A percentile compares a stretch with the other conserved stretches of the same genome.
These are phyloP conservation scores for Diplogasteroides magnus DNA, from an alignment of 1,140 invertebrate genomes.

Conservation along the genomic window DNA sequence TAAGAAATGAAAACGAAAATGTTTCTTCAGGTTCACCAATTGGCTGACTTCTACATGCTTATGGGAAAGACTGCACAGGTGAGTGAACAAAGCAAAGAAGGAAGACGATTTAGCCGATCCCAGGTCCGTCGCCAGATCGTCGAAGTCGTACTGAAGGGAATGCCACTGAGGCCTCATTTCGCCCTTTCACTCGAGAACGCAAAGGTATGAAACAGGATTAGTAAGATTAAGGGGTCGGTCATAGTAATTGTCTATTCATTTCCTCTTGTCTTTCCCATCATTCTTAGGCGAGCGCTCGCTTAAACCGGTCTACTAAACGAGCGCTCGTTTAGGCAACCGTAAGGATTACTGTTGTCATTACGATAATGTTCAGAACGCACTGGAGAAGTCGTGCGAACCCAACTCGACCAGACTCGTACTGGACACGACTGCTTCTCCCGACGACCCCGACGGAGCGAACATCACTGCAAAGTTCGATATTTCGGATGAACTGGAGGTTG, in stretches of 20 bases:
- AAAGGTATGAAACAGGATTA: constrained; percentile 33
- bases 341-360: background rate
- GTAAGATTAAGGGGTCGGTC: too few relatives aligned
- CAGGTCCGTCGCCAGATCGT: constrained; percentile 54
- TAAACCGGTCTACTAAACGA: too few relatives aligned
- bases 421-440: constrained; percentile 15
- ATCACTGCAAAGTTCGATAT: constrained; percentile 45
- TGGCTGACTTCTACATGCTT: constrained; percentile 49
- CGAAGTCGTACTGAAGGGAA: constrained; percentile 48
- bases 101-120: too few relatives aligned
- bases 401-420: constrained; percentile 23
- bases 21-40: constrained; percentile 28
- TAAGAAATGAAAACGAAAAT: too few relatives aligned
- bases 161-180: constrained; percentile 51
- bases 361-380: constrained; percentile 33
- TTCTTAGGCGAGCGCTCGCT: too few relatives aligned
- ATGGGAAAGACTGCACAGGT: constrained; percentile 49
- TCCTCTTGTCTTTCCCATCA: too few relatives aligned
- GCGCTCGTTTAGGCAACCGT: background rate
- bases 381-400: constrained; percentile 41
- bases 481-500: constrained; percentile 45
- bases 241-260: background rate
- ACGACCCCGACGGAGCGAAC: constrained; percentile 26
- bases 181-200: constrained; percentile 49
- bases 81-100: too few relatives aligned